These are phyloP conservation scores for Endotricha flammealis DNA, from an alignment of 2,888 invertebrate genomes.

Conservation along the genomic window DNA sequence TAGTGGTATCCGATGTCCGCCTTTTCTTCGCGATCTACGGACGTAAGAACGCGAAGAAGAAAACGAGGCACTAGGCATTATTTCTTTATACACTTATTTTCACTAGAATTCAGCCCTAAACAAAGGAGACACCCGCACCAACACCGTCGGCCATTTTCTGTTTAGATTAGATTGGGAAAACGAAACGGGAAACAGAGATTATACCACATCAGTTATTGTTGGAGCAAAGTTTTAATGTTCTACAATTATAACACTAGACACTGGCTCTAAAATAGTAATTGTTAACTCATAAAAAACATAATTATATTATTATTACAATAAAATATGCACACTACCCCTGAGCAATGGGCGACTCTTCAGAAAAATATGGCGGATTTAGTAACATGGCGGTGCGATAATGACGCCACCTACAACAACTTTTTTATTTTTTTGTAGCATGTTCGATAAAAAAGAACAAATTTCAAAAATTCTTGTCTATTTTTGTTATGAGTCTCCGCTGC, in stretches of 20 bases:
- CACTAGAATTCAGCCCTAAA: constrained; percentile 81
- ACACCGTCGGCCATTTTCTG: constrained; percentile 90
- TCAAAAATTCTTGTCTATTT: too few relatives aligned
- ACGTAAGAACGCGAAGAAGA: constrained; percentile 95
- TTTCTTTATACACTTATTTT: constrained; percentile 77
- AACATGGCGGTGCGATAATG: constrained; percentile 59
- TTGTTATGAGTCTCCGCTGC: too few relatives aligned
- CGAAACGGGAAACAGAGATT: constrained; percentile 63
- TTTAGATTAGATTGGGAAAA: constrained; percentile 78
- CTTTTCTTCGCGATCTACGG: constrained; percentile 94
- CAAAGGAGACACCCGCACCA: constrained; percentile 90
- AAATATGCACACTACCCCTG: constrained; percentile 60
- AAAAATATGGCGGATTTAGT: constrained; percentile 71
- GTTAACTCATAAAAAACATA: constrained; percentile 65
- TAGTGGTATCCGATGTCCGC: constrained; percentile 90
- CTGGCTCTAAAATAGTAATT: constrained; percentile 53
- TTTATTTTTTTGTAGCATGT: constrained; percentile 23
- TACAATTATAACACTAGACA: constrained; percentile 56
- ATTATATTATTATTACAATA: constrained; percentile 52
- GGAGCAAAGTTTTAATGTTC: constrained; percentile 35
- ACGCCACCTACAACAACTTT: constrained; percentile 43
- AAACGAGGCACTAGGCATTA: constrained; percentile 97
- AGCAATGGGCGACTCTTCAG: constrained; percentile 68
- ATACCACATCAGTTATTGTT: constrained; percentile 51
- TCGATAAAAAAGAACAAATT: constrained; percentile 15